phyloP scores from a whole-genome alignment of 2,888 invertebrate genomes.

The Diaperis boleti region DNA sequence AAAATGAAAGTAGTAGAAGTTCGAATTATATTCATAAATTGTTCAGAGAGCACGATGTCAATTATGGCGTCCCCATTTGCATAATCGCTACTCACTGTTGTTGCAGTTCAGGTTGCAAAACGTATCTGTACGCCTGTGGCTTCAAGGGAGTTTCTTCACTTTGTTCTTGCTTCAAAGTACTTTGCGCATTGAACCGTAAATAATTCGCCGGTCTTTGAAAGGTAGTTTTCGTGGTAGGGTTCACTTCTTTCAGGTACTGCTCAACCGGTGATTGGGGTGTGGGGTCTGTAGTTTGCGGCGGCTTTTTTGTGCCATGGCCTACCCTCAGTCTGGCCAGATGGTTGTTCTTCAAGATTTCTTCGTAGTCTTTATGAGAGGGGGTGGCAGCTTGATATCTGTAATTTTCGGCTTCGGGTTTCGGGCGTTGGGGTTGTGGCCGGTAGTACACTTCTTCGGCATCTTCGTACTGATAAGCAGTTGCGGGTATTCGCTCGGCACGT shows the following conservation, averaged over 20 bases:
- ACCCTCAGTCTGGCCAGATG: slow-evolving; percentile 36
- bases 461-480: slow-evolving; percentile 39
- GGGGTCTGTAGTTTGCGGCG: slow-evolving; percentile 4
- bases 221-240: slow-evolving; percentile 36
- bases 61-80: slow-evolving; percentile 28
- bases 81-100: slow-evolving; percentile 32
- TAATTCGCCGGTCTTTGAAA: slow-evolving; percentile 36
- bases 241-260: slow-evolving; percentile 42
- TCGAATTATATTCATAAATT: not conserved
- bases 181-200: slow-evolving; percentile 30
- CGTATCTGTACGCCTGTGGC: slow-evolving; percentile 29
- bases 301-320: slow-evolving; percentile 34
- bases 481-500: slow-evolving; percentile 37
- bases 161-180: slow-evolving; percentile 36
- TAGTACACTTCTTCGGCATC: slow-evolving; percentile 32
- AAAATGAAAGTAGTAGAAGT: not conserved
- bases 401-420: slow-evolving; percentile 19
- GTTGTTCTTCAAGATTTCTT: slow-evolving; percentile 39
- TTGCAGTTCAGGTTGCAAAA: slow-evolving; percentile 38
- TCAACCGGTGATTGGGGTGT: slow-evolving; percentile 19
- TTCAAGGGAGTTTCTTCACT: slow-evolving; percentile 32
- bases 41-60: not conserved
- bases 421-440: slow-evolving; percentile 28
- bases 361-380: slow-evolving; percentile 39
- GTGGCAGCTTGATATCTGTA: slow-evolving; percentile 21